phyloP scores from a whole-genome alignment of 2,113 vertebrate species.

The Phrynosoma blainvillii region DNA sequence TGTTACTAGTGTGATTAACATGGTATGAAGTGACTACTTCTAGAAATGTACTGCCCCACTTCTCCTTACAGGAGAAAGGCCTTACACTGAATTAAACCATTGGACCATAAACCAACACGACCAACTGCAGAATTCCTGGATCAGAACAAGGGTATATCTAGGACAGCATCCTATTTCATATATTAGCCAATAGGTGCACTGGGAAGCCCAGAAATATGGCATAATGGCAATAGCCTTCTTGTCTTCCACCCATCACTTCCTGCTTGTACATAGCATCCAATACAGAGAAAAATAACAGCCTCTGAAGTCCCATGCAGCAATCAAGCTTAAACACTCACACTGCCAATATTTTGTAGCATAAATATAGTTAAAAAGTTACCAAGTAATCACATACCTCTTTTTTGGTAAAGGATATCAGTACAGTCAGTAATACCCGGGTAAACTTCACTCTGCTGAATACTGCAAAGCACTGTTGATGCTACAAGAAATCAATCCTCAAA shows the following conservation, averaged over 20 bases:
- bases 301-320: background rate
- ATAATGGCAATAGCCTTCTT: background rate
- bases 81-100: background rate
- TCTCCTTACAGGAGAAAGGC: background rate
- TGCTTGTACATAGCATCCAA: background rate
- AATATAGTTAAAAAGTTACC: background rate
- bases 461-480: slow-evolving; percentile 93
- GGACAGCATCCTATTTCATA: background rate
- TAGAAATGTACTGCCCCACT: background rate
- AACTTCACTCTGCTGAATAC: slow-evolving; percentile 96
- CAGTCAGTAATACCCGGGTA: slow-evolving; percentile 88
- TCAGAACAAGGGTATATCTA: background rate
- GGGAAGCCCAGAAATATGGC: background rate
- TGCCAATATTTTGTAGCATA: background rate
- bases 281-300: background rate
- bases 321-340: background rate
- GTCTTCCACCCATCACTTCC: rapidly evolving
- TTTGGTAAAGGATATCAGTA: slow-evolving; percentile 93
- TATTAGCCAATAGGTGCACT: background rate
- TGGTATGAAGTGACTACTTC: background rate
- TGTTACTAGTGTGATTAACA: background rate
- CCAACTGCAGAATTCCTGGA: background rate
- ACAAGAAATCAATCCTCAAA: slow-evolving; percentile 48
- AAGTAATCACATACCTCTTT: slow-evolving; percentile 84
- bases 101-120: background rate